Base-by-base conservation (phyloP, 2,888 invertebrate species). In the Scelioninae gen. 1 region DNA sequence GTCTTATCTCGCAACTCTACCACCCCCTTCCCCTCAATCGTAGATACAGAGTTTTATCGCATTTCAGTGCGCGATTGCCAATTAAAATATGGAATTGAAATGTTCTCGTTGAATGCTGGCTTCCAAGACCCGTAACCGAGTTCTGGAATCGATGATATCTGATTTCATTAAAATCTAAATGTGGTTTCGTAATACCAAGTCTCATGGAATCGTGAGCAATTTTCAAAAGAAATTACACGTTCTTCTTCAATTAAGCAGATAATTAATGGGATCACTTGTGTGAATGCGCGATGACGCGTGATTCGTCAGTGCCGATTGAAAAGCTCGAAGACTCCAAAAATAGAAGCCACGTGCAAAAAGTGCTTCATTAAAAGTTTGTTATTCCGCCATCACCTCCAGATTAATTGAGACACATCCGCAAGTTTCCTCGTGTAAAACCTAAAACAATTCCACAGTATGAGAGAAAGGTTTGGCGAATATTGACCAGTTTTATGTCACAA, bases 331-430 rank as follows among this genome's bases (percentile, higher is more conserved):
- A 69, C 78, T 76, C 58, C 53, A 78, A 69, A 77, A 84, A 69
- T 76, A 79, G 84, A 77, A 85, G 84, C 85, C 87, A 87, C 83
- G 85, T 86, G 87, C 83, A 85, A 85, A 86, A 66, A 75, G 83
- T 86, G 45, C 15, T 29, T 56, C 32, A 31, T 66, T 49, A 40
- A 69, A 40, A 56, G 56, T 60, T 56, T 65, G 43, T 55, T 63
- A 32, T 43, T 74, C 53, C 32, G 29, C 34, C 6, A 8, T 56
- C 5, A 23, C 16, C 23, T 1, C 13, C 15, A 15, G 13, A 34
- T 38, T 56, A 38, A 13, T 5, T 10, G 23, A 9, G 49, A 0
- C n/a, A n/a, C n/a, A n/a, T n/a, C n/a, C 23, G 23, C 23, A 49
- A 49, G 23, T 49, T 49, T 49, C 45, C 16, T 49, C 49, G 1